Evolutionary conservation across 1,140 invertebrate genomes (phyloP), one percentile per base, ranked within the genome.

Genomic region (Pectinophora gossypiella): DNA sequence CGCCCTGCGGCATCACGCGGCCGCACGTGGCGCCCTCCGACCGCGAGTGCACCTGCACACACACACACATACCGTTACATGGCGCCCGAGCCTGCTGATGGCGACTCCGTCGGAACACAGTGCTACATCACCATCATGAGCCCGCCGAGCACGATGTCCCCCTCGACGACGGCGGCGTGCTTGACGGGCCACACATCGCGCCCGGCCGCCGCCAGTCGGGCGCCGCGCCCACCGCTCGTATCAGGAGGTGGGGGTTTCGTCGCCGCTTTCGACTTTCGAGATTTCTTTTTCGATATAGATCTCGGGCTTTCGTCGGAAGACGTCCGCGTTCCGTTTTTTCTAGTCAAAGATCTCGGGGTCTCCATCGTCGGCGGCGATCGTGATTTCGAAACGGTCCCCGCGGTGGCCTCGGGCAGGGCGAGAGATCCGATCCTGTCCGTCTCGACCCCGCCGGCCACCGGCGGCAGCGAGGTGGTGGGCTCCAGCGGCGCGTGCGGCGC

Each of bases 1-100:
- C 96, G 3, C 97, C 97, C 76, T 98, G 96, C 1, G 96, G 95
- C 97, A 98, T 98, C 15, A 98, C 93, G 0, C 93, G 95, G 0
- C 97, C 97, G 72, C 97, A 97, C 40, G 90, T 94, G 36, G 93
- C 91, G 19, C 88, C 88, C 62, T 95, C 94, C 70, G 97, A 94
- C n/a, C 97, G 88, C 61, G 97, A 95, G 87, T 98, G 97, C 0
- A 83, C 74, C 78, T 78, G 55, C 19, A 9, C 32, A 36, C 38
- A 27, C 12, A 7, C 47, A 38, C 15, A 19, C 19, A 40, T 27
- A 4, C 12, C 12, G 10, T 19, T 7, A 38, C 42, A 38, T 46
- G 9, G 57, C 64, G 12, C 5, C 23, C 5, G 12, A 6, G 5
- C 12, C 5, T 27, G 23, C 23, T 6, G 5, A 27, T 27, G 5